A percentile compares a stretch with the other conserved stretches of the same genome.
phyloP scores from a whole-genome alignment of 2,113 vertebrate genomes.

The Grammomys surdaster region DNA sequence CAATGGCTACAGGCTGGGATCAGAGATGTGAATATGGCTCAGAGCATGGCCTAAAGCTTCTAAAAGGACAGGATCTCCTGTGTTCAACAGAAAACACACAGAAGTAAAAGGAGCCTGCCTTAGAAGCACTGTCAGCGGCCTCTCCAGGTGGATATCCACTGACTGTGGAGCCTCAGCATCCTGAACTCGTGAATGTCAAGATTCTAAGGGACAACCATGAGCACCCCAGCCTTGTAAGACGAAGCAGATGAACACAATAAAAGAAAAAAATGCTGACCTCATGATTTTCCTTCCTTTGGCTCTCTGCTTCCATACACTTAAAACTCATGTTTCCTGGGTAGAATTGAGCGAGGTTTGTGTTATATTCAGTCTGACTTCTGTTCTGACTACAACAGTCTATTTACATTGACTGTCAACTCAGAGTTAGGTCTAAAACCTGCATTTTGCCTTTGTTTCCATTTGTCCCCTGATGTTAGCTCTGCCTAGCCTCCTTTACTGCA shows the following conservation, averaged over 20 bases:
- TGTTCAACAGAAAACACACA: neutral
- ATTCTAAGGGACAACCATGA: accelerated
- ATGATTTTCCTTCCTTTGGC: neutral
- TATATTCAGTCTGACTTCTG: neutral
- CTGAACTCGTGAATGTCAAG: neutral
- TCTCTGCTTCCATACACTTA: neutral
- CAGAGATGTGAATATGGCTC: too few relatives aligned
- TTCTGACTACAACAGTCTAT: neutral
- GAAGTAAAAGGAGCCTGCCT: neutral
- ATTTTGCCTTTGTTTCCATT: neutral
- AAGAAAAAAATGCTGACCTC: neutral
- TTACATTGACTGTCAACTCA: accelerated
- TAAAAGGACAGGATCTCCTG: neutral
- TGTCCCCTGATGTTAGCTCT: neutral
- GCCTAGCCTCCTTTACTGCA: neutral
- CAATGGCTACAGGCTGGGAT: neutral
- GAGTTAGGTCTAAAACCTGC: neutral
- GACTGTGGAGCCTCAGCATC: neutral
- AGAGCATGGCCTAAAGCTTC: neutral
- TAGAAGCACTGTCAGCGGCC: neutral
- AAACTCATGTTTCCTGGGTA: neutral
- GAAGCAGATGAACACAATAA: neutral
- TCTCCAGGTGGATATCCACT: accelerated
- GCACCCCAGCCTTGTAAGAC: neutral
- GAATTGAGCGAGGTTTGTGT: accelerated